phyloP scores from a whole-genome alignment of 2,888 invertebrate species.

The Leptinotarsa tumamoca region DNA sequence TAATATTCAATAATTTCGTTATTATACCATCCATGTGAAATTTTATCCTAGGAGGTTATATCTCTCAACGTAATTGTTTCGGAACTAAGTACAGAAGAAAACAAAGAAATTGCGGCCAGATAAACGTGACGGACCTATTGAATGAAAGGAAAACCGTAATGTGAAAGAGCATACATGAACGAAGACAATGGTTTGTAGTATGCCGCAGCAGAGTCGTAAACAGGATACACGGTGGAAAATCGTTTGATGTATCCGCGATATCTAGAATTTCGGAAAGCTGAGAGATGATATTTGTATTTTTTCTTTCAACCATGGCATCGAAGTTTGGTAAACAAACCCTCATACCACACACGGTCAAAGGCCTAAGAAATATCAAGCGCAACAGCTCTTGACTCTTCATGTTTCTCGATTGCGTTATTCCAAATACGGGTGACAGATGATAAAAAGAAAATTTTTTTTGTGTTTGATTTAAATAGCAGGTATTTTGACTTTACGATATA shows the following conservation, averaged over 20 bases:
- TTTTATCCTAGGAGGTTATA: constrained; percentile 15
- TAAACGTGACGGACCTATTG: constrained; percentile 15
- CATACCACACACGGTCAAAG: too few species aligned
- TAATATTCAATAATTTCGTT: constrained; percentile 38
- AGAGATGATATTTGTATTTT: too few species aligned
- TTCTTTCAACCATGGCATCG: too few species aligned
- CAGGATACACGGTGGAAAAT: background rate
- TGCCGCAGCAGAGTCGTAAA: constrained; percentile 1
- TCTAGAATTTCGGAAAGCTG: too few species aligned
- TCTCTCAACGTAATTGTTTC: constrained; percentile 18
- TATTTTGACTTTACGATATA: too few species aligned
- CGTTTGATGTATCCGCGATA: background rate
- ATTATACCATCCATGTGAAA: constrained; percentile 24
- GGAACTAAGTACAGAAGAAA: constrained; percentile 12
- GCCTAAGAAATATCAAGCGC: too few species aligned
- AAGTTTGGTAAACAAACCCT: too few species aligned
- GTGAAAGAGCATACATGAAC: background rate
- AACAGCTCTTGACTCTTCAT: too few species aligned
- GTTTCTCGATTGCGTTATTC: too few species aligned
- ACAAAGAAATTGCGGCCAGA: constrained; percentile 8
- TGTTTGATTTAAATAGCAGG: too few species aligned
- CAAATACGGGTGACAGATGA: too few species aligned
- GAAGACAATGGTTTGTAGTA: constrained; percentile 8
- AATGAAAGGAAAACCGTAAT: constrained; percentile 17
- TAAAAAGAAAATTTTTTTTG: too few species aligned